A percentile compares a stretch with the other conserved stretches of the same genome.
These are phyloP conservation scores for Protophormia terraenovae DNA, from an alignment of 2,888 invertebrate genomes.

Conservation along the genomic window DNA sequence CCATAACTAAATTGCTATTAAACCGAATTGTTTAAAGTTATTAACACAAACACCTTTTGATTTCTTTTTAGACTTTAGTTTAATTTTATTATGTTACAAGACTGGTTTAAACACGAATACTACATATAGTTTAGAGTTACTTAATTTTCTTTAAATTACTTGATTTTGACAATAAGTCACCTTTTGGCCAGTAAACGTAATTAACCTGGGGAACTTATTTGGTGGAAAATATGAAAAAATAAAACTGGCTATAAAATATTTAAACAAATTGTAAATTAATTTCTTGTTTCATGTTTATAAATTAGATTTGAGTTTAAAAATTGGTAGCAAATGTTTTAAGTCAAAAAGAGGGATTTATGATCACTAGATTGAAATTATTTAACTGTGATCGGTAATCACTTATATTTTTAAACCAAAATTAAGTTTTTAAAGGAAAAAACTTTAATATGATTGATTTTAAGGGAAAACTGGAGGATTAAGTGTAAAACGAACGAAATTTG, in stretches of 20 bases:
- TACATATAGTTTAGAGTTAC: constrained; percentile 2
- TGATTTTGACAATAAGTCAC: constrained; percentile 26
- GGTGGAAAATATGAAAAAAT: not conserved
- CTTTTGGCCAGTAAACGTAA: not conserved
- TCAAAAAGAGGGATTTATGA: not conserved
- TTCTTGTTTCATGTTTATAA: not conserved
- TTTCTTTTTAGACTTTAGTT: constrained; percentile 8
- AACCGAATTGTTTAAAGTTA: constrained; percentile 53
- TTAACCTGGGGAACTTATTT: constrained; percentile 8
- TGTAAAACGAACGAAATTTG: too few species aligned
- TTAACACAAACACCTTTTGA: constrained; percentile 47
- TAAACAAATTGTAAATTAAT: not conserved
- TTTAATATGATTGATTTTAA: too few species aligned
- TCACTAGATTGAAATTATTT: too few species aligned
- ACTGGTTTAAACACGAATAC: constrained; percentile 11
- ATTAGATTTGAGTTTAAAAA: not conserved
- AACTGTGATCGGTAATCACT: too few species aligned
- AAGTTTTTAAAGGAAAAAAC: too few species aligned
- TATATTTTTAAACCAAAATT: too few species aligned
- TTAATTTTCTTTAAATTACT: constrained; percentile 30
- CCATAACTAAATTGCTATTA: constrained; percentile 53
- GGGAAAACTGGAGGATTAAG: too few species aligned
- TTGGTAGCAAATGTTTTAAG: not conserved
- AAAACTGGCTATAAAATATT: not conserved
- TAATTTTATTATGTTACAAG: not conserved